Evolutionary conservation across 92 coral and sea anemone species (phyloP), one percentile per base, ranked within the genome.

Genomic region (Pocillopora grandis): DNA sequence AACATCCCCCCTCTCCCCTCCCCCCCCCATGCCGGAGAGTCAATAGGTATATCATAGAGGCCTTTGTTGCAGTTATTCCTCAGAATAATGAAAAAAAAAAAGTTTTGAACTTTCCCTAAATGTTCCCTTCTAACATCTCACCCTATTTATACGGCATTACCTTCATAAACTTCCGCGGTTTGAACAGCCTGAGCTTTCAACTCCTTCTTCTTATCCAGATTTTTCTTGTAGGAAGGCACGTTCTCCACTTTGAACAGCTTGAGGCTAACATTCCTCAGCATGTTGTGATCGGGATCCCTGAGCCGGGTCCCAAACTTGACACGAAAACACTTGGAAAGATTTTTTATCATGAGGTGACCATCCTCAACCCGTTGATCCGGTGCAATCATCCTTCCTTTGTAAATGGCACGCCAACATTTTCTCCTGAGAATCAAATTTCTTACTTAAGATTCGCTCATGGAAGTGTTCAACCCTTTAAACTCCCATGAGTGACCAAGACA

Each of bases 271-370:
- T 62, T 62, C 19, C 31, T 57, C 2, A 83, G 81, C 74, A 74
- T 77, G 11, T 69, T 15, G 16, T 7, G 3, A 58, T 83, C 52
- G 9, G 87, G 52, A 12, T 0, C 19, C 72, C 36, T 75, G 9
- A n/a, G 66, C 0, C 1, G 48, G 71, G n/a, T 55, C 42, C 64
- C 82, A 73, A 85, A 59, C 58, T 80, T 52, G 79, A 5, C 18
- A 10, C 88, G 88, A 59, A 80, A 79, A 69, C 60, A 73, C 56
- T 85, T 85, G 52, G 49, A 35, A 61, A 85, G 7, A 66, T 85
- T 85, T 52, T 71, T 77, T 3, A 70, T 72, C 88, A 85, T 77
- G 27, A 77, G 62, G 55, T 69, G 37, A 37, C 71, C 88, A 17
- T 78, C 71, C 27, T 78, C 78, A 13, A 23, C 27, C 12, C 9